Conservation (phyloP, 2,113 vertebrate species). For the Alaudala cheleensis region DNA sequence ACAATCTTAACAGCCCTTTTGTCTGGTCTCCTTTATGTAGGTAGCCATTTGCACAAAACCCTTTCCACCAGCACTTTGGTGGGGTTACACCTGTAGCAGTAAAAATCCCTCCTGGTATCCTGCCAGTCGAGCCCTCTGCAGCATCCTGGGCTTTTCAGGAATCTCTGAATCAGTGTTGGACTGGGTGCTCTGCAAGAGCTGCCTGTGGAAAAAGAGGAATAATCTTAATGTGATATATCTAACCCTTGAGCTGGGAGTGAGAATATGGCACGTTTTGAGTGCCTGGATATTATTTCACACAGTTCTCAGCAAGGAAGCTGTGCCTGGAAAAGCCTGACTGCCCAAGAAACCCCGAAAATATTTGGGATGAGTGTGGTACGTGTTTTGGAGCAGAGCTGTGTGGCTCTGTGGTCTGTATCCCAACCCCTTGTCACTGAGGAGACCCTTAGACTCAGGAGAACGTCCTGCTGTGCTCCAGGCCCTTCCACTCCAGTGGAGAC, state of each 20-base stretch:
- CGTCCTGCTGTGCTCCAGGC: constrained; percentile 9
- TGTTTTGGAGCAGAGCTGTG: constrained; percentile 48
- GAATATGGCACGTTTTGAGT: not conserved
- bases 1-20: not conserved
- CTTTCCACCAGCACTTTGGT: not conserved
- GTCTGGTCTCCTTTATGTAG: not conserved
- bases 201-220: not conserved
- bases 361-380: constrained; percentile 25
- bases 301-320: constrained; percentile 25
- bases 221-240: not conserved
- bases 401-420: constrained; percentile 52
- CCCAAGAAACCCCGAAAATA: constrained; percentile 35
- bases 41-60: not conserved
- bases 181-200: not conserved
- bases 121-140: not conserved
- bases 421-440: constrained; percentile 46
- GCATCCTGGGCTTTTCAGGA: not conserved
- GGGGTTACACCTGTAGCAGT: not conserved
- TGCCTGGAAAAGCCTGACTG: constrained; percentile 55
- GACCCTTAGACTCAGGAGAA: constrained; percentile 6
- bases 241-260: not conserved
- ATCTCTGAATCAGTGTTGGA: not conserved
- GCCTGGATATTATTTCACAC: constrained; percentile 4
- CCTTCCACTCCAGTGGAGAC: constrained; percentile 31
- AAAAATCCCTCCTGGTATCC: not conserved